Base-by-base conservation (phyloP, 2,888 invertebrate species). In the Phaonia tiefii region DNA sequence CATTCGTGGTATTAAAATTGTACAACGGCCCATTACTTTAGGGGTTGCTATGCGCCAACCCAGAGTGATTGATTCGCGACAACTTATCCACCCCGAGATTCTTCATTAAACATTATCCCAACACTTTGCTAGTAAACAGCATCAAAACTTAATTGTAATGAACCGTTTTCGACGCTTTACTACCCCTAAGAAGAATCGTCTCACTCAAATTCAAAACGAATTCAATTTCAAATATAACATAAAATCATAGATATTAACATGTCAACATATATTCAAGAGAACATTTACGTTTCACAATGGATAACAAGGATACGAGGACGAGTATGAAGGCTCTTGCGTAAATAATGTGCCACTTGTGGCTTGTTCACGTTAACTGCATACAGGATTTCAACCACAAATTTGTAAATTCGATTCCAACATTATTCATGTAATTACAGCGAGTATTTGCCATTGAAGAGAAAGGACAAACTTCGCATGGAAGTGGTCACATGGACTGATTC, bases 301-400 rank as follows among this genome's bases (percentile, higher is more conserved):
- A 75, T 58, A 85, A 83, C 84, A 60, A 60, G 39, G 84, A 75
- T 85, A 86, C 87, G 86, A 86, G 86, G 86, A 86, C 86, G 85
- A 85, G 83, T 85, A 85, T 1, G 51, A 54, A 31, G 10, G 11
- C 49, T 86, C 86, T 31, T 49, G 20, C 42, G 56, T 86, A 88
- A 89, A 86, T 87, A 87, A 88, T 87, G 86, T 87, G 87, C 87
- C 88, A 89, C 88, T 89, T 88, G 89, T 88, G 86, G 89, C 87
- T 85, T 84, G 82, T 70, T 67, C 25, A 58, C 51, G 71, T 22
- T 63, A 70, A 70, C 63, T 49, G 69, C 66, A 39, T 65, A 20
- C 17, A 58, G 72, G 72, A 5, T 70, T 79, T 72, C 44, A 54
- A 60, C 65, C 71, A 74, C 63, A 42, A 74, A n/a, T 56, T 66